Percentiles rank a stretch among this genome's conserved stretches.
phyloP scores from a whole-genome alignment of 2,797 vertebrate genomes.

The Enteromius radiatus region DNA sequence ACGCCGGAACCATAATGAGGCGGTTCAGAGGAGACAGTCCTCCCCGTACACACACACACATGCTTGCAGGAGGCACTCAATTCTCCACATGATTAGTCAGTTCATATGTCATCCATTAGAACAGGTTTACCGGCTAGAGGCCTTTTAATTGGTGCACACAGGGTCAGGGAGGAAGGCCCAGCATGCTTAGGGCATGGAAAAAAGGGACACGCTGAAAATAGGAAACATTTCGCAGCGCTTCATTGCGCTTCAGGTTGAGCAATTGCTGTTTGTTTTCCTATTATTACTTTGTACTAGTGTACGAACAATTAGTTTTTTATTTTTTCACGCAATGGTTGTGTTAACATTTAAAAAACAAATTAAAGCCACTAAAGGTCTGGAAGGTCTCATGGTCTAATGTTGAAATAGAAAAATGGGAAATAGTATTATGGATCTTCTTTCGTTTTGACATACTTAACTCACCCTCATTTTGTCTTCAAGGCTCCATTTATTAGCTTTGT shows the following conservation, averaged over 20 bases:
- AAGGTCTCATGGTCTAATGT: conserved; percentile 53
- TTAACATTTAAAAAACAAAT: conserved; percentile 32
- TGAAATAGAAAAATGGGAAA: not conserved
- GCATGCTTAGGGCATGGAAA: conserved; percentile 20
- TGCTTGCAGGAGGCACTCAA: conserved; percentile 65
- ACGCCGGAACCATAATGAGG: conserved; percentile 26
- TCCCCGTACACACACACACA: not conserved
- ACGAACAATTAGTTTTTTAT: not conserved
- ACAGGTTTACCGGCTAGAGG: conserved; percentile 65
- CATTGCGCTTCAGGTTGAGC: conserved; percentile 21
- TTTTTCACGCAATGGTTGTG: not conserved
- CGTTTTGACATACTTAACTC: not conserved
- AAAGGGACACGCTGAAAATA: conserved; percentile 28
- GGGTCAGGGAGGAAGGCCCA: conserved; percentile 65
- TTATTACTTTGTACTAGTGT: not conserved
- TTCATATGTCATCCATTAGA: conserved; percentile 75
- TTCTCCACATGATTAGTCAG: conserved; percentile 74
- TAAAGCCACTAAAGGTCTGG: conserved; percentile 59
- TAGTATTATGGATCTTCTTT: not conserved
- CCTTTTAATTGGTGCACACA: conserved; percentile 74
- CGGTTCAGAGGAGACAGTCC: conserved; percentile 4
- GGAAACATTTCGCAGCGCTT: conserved; percentile 7
- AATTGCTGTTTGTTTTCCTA: conserved; percentile 36
- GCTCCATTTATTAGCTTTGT: not conserved
- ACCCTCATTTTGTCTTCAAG: not conserved